These are phyloP conservation scores for Cassiopea xamachana DNA, from an alignment of 30 jellyfish, hydroid and myxozoan genomes.

Conservation along the genomic window DNA sequence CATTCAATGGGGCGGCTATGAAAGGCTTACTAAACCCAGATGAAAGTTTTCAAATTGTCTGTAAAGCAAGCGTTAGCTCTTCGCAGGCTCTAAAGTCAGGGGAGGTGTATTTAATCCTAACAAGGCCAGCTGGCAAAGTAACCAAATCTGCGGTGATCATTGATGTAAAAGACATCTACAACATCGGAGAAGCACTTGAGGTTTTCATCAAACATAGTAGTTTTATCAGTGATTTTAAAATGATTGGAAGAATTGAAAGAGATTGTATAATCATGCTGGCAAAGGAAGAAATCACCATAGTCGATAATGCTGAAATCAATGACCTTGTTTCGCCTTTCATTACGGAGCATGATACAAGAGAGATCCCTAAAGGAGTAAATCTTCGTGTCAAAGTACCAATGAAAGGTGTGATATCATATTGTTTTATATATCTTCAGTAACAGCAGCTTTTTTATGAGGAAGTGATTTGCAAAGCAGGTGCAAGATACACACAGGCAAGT, in stretches of 20 bases:
- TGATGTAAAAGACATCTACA: conserved; percentile 42
- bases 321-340: conserved; percentile 33
- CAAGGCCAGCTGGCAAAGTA: conserved; percentile 50
- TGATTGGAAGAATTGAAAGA: conserved; percentile 70
- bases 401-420: conserved; percentile 35
- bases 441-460: no score
- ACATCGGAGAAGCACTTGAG: conserved; percentile 62
- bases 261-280: conserved; percentile 62
- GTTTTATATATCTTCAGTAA: no score
- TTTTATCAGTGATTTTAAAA: conserved; percentile 64
- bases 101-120: conserved; percentile 40
- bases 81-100: conserved; percentile 54
- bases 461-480: no score
- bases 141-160: conserved; percentile 55
- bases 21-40: conserved; percentile 38
- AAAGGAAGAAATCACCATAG: conserved; percentile 66
- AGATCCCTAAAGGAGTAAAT: conserved; percentile 60
- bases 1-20: conserved; percentile 53
- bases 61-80: conserved; percentile 47
- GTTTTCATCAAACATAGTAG: conserved; percentile 39
- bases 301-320: conserved; percentile 29
- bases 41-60: conserved; percentile 53
- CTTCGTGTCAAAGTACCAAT: conserved; percentile 67
- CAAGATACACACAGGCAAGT: no score
- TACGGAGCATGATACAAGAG: conserved; percentile 50